phyloP scores from a whole-genome alignment of 2,797 vertebrate genomes.

The Lithobates pipiens region DNA sequence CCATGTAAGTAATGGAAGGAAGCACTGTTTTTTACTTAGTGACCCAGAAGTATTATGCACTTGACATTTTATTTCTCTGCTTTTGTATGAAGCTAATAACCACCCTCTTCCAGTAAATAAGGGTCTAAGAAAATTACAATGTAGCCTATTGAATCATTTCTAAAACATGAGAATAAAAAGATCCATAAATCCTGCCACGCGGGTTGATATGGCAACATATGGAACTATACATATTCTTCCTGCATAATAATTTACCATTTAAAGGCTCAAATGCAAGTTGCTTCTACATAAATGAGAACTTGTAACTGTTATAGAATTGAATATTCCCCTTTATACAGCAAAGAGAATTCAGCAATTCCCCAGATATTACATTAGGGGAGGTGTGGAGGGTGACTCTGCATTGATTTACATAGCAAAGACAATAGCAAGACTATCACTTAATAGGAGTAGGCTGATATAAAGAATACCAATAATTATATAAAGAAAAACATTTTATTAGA shows the following conservation, averaged over 20 bases:
- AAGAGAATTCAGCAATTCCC: background rate
- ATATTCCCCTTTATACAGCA: background rate
- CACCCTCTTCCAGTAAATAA: background rate
- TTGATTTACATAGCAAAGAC: background rate
- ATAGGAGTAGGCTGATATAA: too few relatives aligned
- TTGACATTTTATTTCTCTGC: background rate
- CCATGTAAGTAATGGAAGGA: background rate
- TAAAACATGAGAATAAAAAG: constrained; percentile 2
- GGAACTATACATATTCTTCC: background rate
- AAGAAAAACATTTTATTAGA: too few relatives aligned
- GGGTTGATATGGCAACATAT: background rate
- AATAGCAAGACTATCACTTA: too few relatives aligned
- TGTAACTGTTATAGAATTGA: background rate
- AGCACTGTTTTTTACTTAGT: background rate
- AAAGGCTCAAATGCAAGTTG: background rate
- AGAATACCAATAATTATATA: too few relatives aligned
- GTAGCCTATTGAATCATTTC: constrained; percentile 19
- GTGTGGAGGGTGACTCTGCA: background rate
- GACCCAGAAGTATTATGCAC: background rate
- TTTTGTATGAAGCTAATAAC: background rate
- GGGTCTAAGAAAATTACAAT: background rate
- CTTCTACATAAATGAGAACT: background rate
- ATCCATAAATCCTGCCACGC: background rate
- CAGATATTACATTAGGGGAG: background rate
- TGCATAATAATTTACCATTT: background rate